Percentiles rank a stretch among this genome's conserved stretches.
These are phyloP conservation scores for Leptodactylus fuscus DNA, from an alignment of 2,113 vertebrate genomes.

Conservation along the genomic window DNA sequence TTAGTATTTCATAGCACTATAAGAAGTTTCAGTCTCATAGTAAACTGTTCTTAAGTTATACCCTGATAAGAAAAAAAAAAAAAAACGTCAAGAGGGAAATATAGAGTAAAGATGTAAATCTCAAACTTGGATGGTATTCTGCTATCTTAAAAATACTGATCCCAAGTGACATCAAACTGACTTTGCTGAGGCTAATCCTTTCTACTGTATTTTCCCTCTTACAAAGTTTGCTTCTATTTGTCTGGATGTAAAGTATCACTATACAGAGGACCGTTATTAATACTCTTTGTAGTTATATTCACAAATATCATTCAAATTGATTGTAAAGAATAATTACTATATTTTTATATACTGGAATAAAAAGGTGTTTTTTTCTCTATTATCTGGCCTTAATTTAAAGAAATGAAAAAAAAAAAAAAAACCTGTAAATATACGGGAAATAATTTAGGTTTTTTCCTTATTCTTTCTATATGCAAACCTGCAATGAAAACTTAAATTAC, in stretches of 20 bases:
- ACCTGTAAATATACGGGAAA: no score
- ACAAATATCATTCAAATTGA: no score
- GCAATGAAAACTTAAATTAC: no score
- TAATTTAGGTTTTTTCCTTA: no score
- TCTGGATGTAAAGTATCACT: background rate
- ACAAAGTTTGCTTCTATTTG: slow-evolving; percentile 20
- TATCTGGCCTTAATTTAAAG: no score
- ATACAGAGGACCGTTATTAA: background rate
- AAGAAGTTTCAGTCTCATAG: slow-evolving; percentile 64
- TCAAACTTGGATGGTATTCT: slow-evolving; percentile 63
- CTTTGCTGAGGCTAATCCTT: slow-evolving; percentile 7
- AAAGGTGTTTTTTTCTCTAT: no score
- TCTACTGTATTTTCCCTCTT: background rate
- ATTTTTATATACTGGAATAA: no score
- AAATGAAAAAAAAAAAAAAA: no score
- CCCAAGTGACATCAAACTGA: slow-evolving; percentile 61
- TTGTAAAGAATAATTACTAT: no score
- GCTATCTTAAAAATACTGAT: slow-evolving; percentile 69
- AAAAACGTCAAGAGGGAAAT: slow-evolving; percentile 65
- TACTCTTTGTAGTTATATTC: no score
- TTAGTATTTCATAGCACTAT: slow-evolving; percentile 66
- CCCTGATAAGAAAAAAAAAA: slow-evolving; percentile 66
- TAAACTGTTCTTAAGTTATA: slow-evolving; percentile 65
- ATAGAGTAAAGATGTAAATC: slow-evolving; percentile 73
- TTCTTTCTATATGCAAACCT: no score